Evolutionary conservation across 2,888 invertebrate genomes (phyloP), one percentile per base, ranked within the genome.

Genomic region (Drepana falcataria): DNA sequence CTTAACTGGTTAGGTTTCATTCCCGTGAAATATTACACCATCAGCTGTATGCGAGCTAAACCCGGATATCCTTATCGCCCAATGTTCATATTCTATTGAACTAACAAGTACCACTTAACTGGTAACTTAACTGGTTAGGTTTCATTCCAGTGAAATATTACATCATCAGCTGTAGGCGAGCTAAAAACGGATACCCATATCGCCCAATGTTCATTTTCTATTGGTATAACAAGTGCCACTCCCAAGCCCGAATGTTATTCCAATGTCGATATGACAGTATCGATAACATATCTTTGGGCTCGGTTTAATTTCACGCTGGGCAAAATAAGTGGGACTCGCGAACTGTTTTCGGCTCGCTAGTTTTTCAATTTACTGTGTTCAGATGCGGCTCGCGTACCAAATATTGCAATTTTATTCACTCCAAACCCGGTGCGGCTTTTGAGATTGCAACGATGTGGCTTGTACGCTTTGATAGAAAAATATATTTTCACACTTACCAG

Each of bases 321-420:
- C 68, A 71, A 74, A 71, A 68, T 69, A 72, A 74, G 68, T 68
- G 71, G 68, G 62, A 70, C 59, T 63, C 69, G 41, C 66, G 63
- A 52, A 55, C 53, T 37, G 47, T 48, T 53, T 63, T 69, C 59
- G 71, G 69, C 58, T 66, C 61, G 65, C 70, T 72, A 68, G 65
- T 72, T 75, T 65, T 79, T 77, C 77, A 77, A 79, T 77, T 77
- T 74, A 61, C 37, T 37, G 66, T 40, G 65, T 66, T 69, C 61
- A 66, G 55, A 66, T 63, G 63, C 58, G 57, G 55, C 56, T 54
- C 62, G 67, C 62, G 63, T 69, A 64, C 60, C 44, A 60, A 63
- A 73, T 78, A 77, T 78, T 76, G 79, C 76, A 63, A 68, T 79
- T 78, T 75, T 76, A 79, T 77, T 70, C 71, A 71, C 68, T 68